Evolutionary conservation across 2,888 invertebrate genomes (phyloP).

Genomic region (Dolichopus griseipennis): DNA sequence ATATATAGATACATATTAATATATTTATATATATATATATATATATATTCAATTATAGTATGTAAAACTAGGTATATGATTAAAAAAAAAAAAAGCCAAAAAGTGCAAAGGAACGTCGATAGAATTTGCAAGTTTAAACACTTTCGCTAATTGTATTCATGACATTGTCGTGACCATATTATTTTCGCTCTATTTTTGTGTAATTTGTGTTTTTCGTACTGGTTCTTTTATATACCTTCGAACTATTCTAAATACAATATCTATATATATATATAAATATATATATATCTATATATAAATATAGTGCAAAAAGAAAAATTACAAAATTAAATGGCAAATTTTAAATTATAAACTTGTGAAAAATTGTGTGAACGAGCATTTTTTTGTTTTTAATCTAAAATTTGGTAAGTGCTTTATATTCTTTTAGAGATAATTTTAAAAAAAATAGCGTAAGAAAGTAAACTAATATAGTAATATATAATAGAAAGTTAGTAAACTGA

Average conservation of each 20-base stretch:
- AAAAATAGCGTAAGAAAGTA: no score
- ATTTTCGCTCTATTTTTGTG: background rate
- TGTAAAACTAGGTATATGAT: background rate
- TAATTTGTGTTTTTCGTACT: background rate
- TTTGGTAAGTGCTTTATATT: no score
- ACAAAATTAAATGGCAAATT: no score
- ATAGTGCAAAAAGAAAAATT: no score
- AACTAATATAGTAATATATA: no score
- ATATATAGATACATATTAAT: background rate
- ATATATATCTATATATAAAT: background rate
- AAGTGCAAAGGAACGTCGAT: background rate
- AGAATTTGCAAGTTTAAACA: slow-evolving; percentile 11
- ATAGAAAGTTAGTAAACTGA: no score
- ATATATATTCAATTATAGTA: background rate
- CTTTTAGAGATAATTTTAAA: no score
- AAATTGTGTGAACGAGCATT: no score
- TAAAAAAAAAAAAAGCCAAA: background rate
- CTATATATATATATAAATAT: background rate
- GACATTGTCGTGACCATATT: slow-evolving; percentile 7
- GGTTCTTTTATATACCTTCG: background rate
- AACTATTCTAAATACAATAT: no score
- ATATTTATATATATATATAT: background rate
- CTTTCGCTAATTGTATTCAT: slow-evolving; percentile 11
- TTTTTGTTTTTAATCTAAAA: no score
- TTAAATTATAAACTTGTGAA: no score